phyloP scores from a whole-genome alignment of 2,888 invertebrate species.

The Drosophila niveifrons region DNA sequence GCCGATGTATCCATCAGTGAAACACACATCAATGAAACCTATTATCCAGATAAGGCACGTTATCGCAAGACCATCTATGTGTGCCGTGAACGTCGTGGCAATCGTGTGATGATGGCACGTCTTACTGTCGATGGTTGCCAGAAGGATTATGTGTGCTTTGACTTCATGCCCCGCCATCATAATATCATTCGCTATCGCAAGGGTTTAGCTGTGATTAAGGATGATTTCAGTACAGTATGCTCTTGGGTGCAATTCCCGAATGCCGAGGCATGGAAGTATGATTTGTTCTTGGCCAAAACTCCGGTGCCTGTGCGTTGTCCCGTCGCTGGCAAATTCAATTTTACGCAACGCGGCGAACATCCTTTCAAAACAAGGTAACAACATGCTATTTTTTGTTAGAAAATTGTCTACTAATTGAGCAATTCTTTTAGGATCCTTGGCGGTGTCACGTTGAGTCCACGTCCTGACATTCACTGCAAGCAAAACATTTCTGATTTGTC shows the following conservation, averaged over 20 bases:
- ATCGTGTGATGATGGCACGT: constrained; percentile 97
- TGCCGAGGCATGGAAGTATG: constrained; percentile 94
- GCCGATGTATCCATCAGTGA: constrained; percentile 97
- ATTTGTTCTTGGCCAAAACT: constrained; percentile 92
- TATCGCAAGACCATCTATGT: constrained; percentile 96
- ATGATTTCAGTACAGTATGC: constrained; percentile 96
- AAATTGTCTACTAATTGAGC: neutral
- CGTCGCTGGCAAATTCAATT: constrained; percentile 98
- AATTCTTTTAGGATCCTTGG: constrained; percentile 91
- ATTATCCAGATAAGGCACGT: constrained; percentile 96
- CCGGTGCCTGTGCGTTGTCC: constrained; percentile 97
- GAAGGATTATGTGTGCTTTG: constrained; percentile 98
- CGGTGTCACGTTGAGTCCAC: constrained; percentile 96
- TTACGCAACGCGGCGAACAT: constrained; percentile 95
- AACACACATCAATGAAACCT: constrained; percentile 98
- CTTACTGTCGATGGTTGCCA: constrained; percentile 98
- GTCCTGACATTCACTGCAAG: constrained; percentile 96
- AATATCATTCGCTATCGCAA: constrained; percentile 96
- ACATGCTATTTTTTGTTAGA: neutral
- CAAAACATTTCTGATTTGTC: constrained; percentile 97
- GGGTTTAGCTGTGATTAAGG: constrained; percentile 94
- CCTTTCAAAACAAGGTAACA: constrained; percentile 91
- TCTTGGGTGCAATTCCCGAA: constrained; percentile 97
- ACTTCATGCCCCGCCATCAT: constrained; percentile 97
- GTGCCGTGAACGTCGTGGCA: constrained; percentile 96